Base-by-base conservation (phyloP, 2,888 invertebrate genomes). In the Julus scanicus region DNA sequence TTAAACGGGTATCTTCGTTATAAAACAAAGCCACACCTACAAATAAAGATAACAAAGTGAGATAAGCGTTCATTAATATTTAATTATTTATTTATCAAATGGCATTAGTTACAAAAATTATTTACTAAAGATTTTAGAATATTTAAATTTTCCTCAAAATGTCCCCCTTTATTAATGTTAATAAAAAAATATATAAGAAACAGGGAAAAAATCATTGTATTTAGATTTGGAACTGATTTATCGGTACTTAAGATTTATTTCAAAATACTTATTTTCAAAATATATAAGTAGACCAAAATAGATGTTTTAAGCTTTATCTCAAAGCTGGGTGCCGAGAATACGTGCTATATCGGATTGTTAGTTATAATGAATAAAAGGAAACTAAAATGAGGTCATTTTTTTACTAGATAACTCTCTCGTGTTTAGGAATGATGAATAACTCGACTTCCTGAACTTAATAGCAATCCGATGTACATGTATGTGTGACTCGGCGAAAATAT, bases 1-100 rank as follows among this genome's bases (percentile, higher is more conserved):
- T n/a, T n/a, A n/a, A n/a, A n/a, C n/a, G n/a, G n/a, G n/a, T n/a
- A n/a, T n/a, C n/a, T 44, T 44, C 4, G 44, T 6, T 6, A 44
- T 44, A 44, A 44, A 44, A 44, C 44, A 44, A 44, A 6, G 44
- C 44, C 4, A 53, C 9, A 53, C 53, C 17, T 53, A 15, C 4
- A 13, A 15, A 53, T n/a, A 53, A 53, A 53, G 17, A 53, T 8
- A 17, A 53, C 13, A 15, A 53, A 17, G 4, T 15, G 53, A 15
- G 13, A 53, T 13, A 13, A 53, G n/a, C 37, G 39, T n/a, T 80
- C 20, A n/a, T n/a, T n/a, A n/a, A n/a, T n/a, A n/a, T 53, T 53
- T 8, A 88, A 89, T n/a, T 49, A 29, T 20, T 83, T 87, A 15
- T 37, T 48, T n/a, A 83, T 9, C 17, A 37, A 17, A 84, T 13